Conservation (phyloP, 2,888 invertebrate species). For the Cetonia aurata region DNA sequence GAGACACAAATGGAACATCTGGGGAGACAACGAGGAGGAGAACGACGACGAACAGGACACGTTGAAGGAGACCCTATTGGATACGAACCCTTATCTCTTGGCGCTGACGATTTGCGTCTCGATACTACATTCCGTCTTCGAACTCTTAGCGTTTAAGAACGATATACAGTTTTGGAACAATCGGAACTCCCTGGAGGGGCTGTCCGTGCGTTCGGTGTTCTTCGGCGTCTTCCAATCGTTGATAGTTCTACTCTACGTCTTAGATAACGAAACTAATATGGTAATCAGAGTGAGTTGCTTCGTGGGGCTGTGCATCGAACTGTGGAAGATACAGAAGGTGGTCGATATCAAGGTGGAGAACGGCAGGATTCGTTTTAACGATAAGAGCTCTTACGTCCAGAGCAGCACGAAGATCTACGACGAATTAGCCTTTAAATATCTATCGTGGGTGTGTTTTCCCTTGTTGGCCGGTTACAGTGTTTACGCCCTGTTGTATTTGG, state of each 20-base stretch:
- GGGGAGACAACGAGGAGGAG: conserved; percentile 78
- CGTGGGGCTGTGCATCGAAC: conserved; percentile 94
- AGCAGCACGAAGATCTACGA: conserved; percentile 96
- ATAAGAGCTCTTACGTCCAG: conserved; percentile 97
- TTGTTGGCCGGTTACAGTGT: conserved; percentile 92
- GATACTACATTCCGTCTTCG: conserved; percentile 96
- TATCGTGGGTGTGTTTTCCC: conserved; percentile 97
- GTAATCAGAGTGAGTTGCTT: conserved; percentile 95
- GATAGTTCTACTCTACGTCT: conserved; percentile 94
- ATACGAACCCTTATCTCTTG: conserved; percentile 96
- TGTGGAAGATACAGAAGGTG: conserved; percentile 99
- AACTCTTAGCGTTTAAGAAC: conserved; percentile 98
- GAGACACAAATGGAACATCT: conserved; percentile 85
- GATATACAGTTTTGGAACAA: conserved; percentile 99
- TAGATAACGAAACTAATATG: conserved; percentile 99
- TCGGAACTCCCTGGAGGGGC: conserved; percentile 94
- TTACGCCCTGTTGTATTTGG: conserved; percentile 94
- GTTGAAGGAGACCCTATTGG: conserved; percentile 92
- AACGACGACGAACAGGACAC: conserved; percentile 91
- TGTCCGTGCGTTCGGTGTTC: conserved; percentile 97
- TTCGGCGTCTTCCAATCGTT: conserved; percentile 98
- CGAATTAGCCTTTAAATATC: conserved; percentile 93
- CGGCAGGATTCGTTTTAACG: conserved; percentile 85
- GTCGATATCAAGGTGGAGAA: conserved; percentile 85
- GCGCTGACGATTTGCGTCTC: conserved; percentile 93